Conservation (phyloP, 2,888 invertebrate genomes). For the Rhagophthalmus giganteus region DNA sequence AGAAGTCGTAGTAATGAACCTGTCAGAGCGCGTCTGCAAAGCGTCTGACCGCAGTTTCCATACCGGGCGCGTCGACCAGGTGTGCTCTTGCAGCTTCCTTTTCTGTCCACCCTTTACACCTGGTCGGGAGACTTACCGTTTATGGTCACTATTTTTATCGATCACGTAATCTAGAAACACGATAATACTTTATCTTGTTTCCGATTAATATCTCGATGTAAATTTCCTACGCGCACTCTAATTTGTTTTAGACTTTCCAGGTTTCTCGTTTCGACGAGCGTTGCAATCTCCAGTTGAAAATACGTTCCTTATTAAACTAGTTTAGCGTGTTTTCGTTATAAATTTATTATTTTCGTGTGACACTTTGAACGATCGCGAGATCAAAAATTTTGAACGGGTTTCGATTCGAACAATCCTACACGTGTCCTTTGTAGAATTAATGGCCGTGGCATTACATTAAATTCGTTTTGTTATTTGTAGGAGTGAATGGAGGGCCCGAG, state of each 20-base stretch:
- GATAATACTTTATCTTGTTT: conserved; percentile 24
- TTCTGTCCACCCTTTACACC: conserved; percentile 37
- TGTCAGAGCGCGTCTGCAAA: conserved; percentile 37
- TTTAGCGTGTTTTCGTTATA: conserved; percentile 18
- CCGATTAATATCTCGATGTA: conserved; percentile 25
- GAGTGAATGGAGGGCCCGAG: conserved; percentile 20
- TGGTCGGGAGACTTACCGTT: conserved; percentile 31
- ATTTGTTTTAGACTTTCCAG: conserved; percentile 4
- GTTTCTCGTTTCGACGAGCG: conserved; percentile 5
- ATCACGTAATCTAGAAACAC: conserved; percentile 37
- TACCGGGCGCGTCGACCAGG: conserved; percentile 33
- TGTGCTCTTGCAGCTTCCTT: conserved; percentile 33
- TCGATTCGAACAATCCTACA: conserved; percentile 17
- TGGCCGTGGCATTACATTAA: conserved; percentile 25
- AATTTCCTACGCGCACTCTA: conserved; percentile 21
- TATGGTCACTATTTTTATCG: conserved; percentile 37
- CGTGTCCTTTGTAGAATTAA: conserved; percentile 26
- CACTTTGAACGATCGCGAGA: background rate
- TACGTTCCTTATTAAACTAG: conserved; percentile 13
- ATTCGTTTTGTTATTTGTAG: conserved; percentile 21
- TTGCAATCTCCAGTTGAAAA: conserved; percentile 1
- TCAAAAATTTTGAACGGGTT: background rate
- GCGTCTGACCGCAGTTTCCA: conserved; percentile 34
- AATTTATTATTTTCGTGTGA: conserved; percentile 14
- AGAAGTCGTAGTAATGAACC: conserved; percentile 37